These are phyloP conservation scores for Lepilemur ruficaudatus DNA, from an alignment of 2,797 vertebrate genomes.

Conservation along the genomic window DNA sequence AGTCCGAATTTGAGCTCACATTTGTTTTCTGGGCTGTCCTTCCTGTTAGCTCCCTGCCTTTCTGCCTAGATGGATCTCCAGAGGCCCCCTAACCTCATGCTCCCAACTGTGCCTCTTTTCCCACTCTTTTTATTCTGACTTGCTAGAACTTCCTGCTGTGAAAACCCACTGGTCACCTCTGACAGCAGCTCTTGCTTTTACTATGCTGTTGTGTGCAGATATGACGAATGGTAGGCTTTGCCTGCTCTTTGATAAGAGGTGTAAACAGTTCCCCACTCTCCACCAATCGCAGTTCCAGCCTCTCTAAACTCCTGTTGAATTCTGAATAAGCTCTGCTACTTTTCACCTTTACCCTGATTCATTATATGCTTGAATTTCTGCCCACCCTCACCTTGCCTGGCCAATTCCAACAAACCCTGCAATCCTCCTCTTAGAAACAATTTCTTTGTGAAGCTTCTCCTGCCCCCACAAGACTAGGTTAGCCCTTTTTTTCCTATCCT, in stretches of 20 bases:
- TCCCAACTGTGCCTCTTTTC: background rate
- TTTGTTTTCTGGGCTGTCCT: background rate
- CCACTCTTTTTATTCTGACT: background rate
- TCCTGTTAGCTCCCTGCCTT: background rate
- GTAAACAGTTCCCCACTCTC: background rate
- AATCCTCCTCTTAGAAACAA: background rate
- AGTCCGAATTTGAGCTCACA: background rate
- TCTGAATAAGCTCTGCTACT: background rate
- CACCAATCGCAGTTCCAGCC: background rate
- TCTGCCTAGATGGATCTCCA: background rate
- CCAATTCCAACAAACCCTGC: background rate
- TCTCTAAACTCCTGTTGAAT: background rate
- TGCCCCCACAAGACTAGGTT: background rate
- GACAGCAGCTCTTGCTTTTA: background rate
- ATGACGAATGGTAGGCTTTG: background rate
- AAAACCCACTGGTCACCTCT: background rate
- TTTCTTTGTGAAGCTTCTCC: background rate
- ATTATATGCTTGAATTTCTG: background rate
- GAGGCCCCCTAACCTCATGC: too few species aligned
- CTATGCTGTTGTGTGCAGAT: background rate
- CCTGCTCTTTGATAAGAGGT: background rate
- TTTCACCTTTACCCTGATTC: background rate
- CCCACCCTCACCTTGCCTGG: background rate
- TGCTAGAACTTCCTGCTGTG: background rate
- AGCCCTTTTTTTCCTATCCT: background rate